phyloP scores from a whole-genome alignment of 2,113 vertebrate species.

The Bujurquina vittata region DNA sequence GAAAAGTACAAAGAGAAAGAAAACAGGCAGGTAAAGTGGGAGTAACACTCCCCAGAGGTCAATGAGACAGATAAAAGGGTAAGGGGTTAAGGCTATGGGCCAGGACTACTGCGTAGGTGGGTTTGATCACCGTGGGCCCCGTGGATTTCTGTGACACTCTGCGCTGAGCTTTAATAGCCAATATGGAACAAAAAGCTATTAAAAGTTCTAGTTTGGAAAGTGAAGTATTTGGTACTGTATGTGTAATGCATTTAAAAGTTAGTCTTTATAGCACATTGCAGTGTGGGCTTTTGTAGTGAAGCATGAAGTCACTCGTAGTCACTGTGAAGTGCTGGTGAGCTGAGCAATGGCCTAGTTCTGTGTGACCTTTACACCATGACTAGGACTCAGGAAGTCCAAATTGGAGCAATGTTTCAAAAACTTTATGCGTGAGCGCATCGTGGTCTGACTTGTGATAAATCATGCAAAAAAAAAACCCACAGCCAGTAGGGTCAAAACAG shows the following conservation, averaged over 20 bases:
- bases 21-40: slow-evolving; percentile 57
- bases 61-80: slow-evolving; percentile 56
- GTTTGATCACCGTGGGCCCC: slow-evolving; percentile 67
- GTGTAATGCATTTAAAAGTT: slow-evolving; percentile 38
- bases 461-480: not conserved
- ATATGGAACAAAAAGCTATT: slow-evolving; percentile 5
- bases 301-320: slow-evolving; percentile 47
- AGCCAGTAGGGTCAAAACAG: slow-evolving; percentile 3
- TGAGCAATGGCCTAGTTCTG: slow-evolving; percentile 5
- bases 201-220: slow-evolving; percentile 26
- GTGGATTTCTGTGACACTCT: not conserved
- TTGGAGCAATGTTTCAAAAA: slow-evolving; percentile 2
- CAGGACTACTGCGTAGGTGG: slow-evolving; percentile 40
- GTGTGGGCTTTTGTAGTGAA: slow-evolving; percentile 25
- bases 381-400: slow-evolving; percentile 18
- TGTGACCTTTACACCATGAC: slow-evolving; percentile 42
- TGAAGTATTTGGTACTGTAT: slow-evolving; percentile 8
- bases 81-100: slow-evolving; percentile 43
- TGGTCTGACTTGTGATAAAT: slow-evolving; percentile 17
- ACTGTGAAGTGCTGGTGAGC: slow-evolving; percentile 19
- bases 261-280: slow-evolving; percentile 19
- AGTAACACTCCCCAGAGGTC: slow-evolving; percentile 48
- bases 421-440: not conserved
- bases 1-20: slow-evolving; percentile 13
- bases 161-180: not conserved